These are phyloP conservation scores for Antheraea assamensis DNA, from an alignment of 2,888 invertebrate species.

Conservation along the genomic window DNA sequence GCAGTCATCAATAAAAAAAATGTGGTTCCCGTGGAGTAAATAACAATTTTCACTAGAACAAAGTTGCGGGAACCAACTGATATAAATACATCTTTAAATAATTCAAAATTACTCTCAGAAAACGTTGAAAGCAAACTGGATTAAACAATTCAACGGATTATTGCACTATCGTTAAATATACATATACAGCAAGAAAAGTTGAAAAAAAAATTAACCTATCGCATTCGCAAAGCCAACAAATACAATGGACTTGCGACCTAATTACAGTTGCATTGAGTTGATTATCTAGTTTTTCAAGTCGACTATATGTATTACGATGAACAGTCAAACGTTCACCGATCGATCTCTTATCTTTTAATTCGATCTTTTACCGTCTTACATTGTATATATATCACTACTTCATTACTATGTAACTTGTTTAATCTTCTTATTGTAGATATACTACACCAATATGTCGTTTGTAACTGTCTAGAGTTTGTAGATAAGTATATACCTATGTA, in stretches of 20 bases:
- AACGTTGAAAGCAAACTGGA: not conserved
- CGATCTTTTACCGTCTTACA: conserved; percentile 15
- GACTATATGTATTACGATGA: conserved; percentile 2
- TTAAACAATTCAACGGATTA: not conserved
- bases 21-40: too few relatives aligned
- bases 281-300: not conserved
- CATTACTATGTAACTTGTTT: conserved; percentile 14
- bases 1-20: too few relatives aligned
- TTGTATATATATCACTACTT: conserved; percentile 14
- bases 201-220: conserved; percentile 3
- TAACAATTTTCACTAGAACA: too few relatives aligned
- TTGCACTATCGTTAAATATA: not conserved
- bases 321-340: conserved; percentile 4
- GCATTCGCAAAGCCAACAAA: not conserved
- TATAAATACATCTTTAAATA: too few relatives aligned
- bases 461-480: not conserved
- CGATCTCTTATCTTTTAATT: conserved; percentile 15
- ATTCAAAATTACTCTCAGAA: too few relatives aligned
- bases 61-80: too few relatives aligned
- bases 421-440: not conserved
- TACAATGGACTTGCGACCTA: conserved; percentile 4
- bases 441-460: not conserved
- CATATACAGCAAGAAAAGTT: not conserved
- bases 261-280: not conserved
- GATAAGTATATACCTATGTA: too few relatives aligned